Conservation (phyloP, 2,113 vertebrate species). For the Jacana jacana region DNA sequence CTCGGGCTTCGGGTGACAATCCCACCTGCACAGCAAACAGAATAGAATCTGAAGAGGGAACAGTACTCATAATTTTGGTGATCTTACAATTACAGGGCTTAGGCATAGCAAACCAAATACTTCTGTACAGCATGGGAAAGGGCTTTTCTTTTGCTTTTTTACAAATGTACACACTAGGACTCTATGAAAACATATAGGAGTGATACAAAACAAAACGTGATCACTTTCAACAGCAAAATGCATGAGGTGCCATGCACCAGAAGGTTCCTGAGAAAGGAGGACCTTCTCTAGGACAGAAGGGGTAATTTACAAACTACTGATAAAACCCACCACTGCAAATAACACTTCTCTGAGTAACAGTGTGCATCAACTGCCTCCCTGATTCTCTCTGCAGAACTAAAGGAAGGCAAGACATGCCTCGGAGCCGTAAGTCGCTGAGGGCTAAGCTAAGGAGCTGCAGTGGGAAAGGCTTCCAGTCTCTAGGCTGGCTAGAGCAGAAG, state of each 20-base stretch:
- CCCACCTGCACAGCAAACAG: constrained; percentile 86
- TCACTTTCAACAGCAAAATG: constrained; percentile 53
- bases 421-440: neutral
- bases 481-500: neutral
- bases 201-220: constrained; percentile 56
- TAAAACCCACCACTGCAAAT: neutral
- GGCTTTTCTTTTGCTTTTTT: neutral
- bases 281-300: neutral
- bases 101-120: constrained; percentile 50
- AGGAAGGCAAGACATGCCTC: neutral
- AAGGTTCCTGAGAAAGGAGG: neutral
- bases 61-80: constrained; percentile 16
- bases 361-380: neutral
- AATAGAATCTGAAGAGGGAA: constrained; percentile 39
- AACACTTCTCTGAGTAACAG: neutral
- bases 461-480: neutral
- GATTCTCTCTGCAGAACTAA: neutral
- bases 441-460: neutral
- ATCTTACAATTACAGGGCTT: constrained; percentile 20
- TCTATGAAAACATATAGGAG: constrained; percentile 49
- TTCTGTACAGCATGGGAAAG: constrained; percentile 43
- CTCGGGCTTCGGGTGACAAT: constrained; percentile 92
- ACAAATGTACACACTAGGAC: constrained; percentile 48
- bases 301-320: neutral
- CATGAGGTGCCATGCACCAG: constrained; percentile 60